Evolutionary conservation across 2,888 invertebrate genomes (phyloP), one percentile per base, ranked within the genome.

Genomic region (Eumerus sabulonum): DNA sequence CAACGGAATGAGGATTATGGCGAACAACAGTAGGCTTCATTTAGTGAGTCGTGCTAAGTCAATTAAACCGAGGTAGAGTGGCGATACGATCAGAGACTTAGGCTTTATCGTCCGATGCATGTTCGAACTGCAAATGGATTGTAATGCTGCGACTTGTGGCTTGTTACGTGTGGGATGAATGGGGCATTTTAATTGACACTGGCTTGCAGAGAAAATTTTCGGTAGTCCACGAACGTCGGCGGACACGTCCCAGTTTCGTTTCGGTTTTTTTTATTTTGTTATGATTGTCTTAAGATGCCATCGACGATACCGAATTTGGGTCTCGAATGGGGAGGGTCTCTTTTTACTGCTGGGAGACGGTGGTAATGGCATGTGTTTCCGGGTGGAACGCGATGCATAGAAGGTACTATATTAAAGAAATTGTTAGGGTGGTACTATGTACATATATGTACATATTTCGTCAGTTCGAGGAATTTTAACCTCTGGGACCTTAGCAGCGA

Each of bases 151-250:
- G 7, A 27, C 27, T 56, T 56, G 45, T 60, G 60, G 62, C 74
- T 76, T 35, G 38, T 38, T 36, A 14, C 42, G 72, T 51, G 77
- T 77, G 60, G 77, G 77, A 77, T 72, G 77, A 72, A 67, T 77
- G 53, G 42, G 57, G 77, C 77, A 77, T 77, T 77, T 77, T 77
- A 77, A 77, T 77, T 72, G 72, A 72, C 72, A 51, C 51, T 19
- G 54, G 27, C 27, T 27, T 19, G 66, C 57, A 67, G 77, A 67
- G 77, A 77, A 77, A 77, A 72, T 77, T 77, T 72, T 77, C 57
- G 72, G 77, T 77, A 68, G 67, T 50, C 67, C 67, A 42, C 67
- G 57, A 59, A 62, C 63, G 62, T 72, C 35, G 9, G 63, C 67
- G 71, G 67, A 71, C 77, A 77, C 77, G 77, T 77, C 77, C 72